Base-by-base conservation (phyloP, 1,140 invertebrate species). In the Microplitis mediator region DNA sequence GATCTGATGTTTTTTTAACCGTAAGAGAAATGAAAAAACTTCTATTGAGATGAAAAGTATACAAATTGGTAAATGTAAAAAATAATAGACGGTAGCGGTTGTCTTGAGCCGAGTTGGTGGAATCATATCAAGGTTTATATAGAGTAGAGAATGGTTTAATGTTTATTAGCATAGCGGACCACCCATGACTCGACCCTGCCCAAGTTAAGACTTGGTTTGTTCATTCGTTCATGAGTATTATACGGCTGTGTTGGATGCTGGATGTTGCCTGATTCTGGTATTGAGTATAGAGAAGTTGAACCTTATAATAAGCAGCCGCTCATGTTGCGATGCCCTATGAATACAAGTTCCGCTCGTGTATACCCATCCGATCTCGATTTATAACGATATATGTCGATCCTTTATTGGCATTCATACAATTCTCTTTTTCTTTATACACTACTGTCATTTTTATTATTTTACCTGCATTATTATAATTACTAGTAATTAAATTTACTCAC, bases 291-390 rank as follows among this genome's bases (percentile, higher is more conserved):
- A 45, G 11, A 45, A 45, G 39, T 81, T 83, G 79, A 78, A 76
- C 74, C 80, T 81, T 78, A 76, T 84, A 85, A 86, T 84, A 85
- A 85, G 81, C 80, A 78, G 78, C 66, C 77, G 81, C 75, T 82
- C 82, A 79, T 85, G 84, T 86, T 74, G 78, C 77, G 81, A 34
- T 82, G 78, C 80, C 75, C 77, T 76, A 76, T 74, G 78, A 23
- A 23, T 83, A 87, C 84, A 86, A 82, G 84, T 78, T 78, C 80
- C 79, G 82, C 77, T 77, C 84, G 79, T 86, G 84, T 85, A 45
- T 45, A 84, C 75, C 83, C 83, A 86, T 86, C 83, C 78, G 79
- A 82, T 85, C 80, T 84, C 84, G 84, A 86, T 86, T 86, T 86
- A 86, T 86, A 83, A 80, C 81, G 83, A 85, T 86, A 85, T 45